Evolutionary conservation across 1,140 invertebrate genomes (phyloP).

Genomic region (Neomicropteryx cornuta): DNA sequence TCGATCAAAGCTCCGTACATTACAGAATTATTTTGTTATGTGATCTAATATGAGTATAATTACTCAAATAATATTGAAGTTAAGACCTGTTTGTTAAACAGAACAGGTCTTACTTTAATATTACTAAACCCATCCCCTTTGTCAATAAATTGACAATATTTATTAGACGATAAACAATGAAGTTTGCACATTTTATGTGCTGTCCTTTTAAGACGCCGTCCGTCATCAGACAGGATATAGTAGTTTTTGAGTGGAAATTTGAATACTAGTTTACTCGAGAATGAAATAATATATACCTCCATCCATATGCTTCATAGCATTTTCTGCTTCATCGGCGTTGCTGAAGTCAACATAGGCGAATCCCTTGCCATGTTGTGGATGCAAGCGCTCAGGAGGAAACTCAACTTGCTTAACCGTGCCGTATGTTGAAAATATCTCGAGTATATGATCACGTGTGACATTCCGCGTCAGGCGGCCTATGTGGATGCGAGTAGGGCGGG

Average conservation of each 20-base stretch:
- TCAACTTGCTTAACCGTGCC: conserved; percentile 85
- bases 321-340: conserved; percentile 90
- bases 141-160: no score
- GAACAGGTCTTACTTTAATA: no score
- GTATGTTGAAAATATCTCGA: conserved; percentile 92
- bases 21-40: no score
- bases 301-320: conserved; percentile 99
- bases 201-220: no score
- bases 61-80: no score
- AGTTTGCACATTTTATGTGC: no score
- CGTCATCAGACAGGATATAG: no score
- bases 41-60: no score
- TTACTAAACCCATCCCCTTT: no score
- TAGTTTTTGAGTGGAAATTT: conserved; percentile 3
- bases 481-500: conserved; percentile 83
- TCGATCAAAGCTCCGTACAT: no score
- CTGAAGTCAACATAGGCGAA: conserved; percentile 94
- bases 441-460: conserved; percentile 85
- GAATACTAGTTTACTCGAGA: background rate
- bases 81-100: no score
- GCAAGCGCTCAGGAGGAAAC: conserved; percentile 76
- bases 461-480: conserved; percentile 86
- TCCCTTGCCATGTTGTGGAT: conserved; percentile 74
- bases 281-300: conserved; percentile 51
- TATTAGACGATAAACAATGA: no score